Base-by-base conservation (phyloP, 1,140 invertebrate species). In the Sitobion miscanthi region DNA sequence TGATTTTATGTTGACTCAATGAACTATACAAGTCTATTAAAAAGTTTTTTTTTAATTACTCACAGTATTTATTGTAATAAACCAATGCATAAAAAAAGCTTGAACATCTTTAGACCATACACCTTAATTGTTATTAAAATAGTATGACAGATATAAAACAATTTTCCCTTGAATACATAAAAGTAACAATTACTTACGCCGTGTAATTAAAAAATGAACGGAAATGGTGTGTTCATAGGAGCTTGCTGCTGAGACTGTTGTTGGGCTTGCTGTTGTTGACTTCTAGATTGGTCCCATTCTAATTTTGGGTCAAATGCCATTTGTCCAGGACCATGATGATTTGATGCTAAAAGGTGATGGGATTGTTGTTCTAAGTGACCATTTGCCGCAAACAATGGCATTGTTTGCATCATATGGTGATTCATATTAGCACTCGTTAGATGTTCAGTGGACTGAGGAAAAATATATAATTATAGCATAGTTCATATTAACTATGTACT, bases 361-460 rank as follows among this genome's bases (percentile, higher is more conserved):
- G 77, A 49, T 85, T 92, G 91, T 92, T 92, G 91, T 54, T 92
- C 91, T 49, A 92, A 49, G 69, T 92, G 91, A 83, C 91, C 91
- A 92, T 92, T 92, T 17, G 91, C 11, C 25, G 91, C 77, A 54
- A 92, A 92, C 45, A 92, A 83, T 82, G 91, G 91, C 91, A 92
- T 92, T 30, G 91, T 92, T 92, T 92, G 91, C 91, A 92, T 92
- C 91, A 92, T 92, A 85, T 92, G 91, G 49, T 92, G 91, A 83
- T 42, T 85, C 11, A 92, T 21, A 54, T 92, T 92, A 85, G 91
- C 47, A 52, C 69, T n/a, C 6, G 91, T 92, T 38, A 92, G 23
- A 21, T 92, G 91, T 82, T 92, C 91, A 83, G 77, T 85, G n/a
- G 91, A 85, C 91, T 92, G n/a, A 45, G 83, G 23, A 92, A 91